Evolutionary conservation across 1,140 invertebrate genomes (phyloP), one percentile per base, ranked within the genome.

Genomic region (Cecropterus lyciades): DNA sequence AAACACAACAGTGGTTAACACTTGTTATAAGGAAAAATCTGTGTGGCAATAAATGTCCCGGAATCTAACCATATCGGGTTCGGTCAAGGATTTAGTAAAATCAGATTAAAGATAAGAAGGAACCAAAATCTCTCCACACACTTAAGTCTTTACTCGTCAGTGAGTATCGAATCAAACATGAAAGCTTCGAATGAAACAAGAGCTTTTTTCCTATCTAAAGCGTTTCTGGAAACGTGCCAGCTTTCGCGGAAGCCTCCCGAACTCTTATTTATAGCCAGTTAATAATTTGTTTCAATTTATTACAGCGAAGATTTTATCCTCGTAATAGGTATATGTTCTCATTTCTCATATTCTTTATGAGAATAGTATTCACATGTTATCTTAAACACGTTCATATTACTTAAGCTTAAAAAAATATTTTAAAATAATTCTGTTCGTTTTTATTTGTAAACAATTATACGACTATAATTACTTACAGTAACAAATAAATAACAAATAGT

Each of bases 201-300:
- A 79, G 80, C 69, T 72, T 79, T 81, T 82, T 80, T 68, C 74
- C 75, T 83, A 84, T 79, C 77, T 81, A 77, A 80, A 84, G 72
- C 73, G 72, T 71, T 73, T 30, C 75, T 86, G 84, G 84, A 79
- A 67, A n/a, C 42, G 51, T 15, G 82, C 84, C 84, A 86, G 77
- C 72, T 79, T 76, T 68, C 64, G 66, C 49, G 43, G 49, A 73
- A 70, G 70, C 72, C 69, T 71, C 62, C 62, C 73, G 73, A 82
- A 79, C 65, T 70, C 69, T 80, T 83, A 81, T 86, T 83, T 84
- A 86, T 84, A 69, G 67, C 74, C 45, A 76, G 77, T 86, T 84
- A 80, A 82, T 84, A 80, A 81, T 82, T 77, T 76, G 74, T 82
- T 82, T 79, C 79, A 78, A 82, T 82, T 82, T 85, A 79, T 79